Evolutionary conservation across 2,113 vertebrate species (phyloP).

Genomic region (Tragelaphus scriptus): DNA sequence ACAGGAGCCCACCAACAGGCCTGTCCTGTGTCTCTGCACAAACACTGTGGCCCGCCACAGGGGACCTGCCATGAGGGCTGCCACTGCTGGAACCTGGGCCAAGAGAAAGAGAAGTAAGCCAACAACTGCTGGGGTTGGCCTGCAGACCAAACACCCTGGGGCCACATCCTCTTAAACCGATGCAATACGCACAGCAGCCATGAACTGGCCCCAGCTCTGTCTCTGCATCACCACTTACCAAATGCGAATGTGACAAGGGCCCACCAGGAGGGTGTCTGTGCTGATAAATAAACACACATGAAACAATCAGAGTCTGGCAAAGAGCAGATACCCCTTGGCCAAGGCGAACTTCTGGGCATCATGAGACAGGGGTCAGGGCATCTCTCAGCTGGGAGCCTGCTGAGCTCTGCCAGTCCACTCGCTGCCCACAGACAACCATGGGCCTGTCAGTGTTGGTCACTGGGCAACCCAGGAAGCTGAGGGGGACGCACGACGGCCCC

Average conservation of each 20-base stretch:
- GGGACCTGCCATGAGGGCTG: constrained; percentile 79
- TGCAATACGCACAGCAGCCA: not conserved
- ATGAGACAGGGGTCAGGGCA: constrained; percentile 83
- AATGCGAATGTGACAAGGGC: not conserved
- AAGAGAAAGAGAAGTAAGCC: constrained; percentile 70
- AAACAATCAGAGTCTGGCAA: not conserved
- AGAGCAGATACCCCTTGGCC: constrained; percentile 79
- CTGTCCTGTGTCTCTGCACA: constrained; percentile 85
- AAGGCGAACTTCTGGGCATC: constrained; percentile 91
- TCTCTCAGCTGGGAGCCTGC: constrained; percentile 82
- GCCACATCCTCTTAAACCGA: not conserved
- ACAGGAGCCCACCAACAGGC: constrained; percentile 84
- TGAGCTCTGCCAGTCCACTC: constrained; percentile 85
- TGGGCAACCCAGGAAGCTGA: constrained; percentile 84
- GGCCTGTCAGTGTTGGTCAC: constrained; percentile 76
- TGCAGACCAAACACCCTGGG: not conserved
- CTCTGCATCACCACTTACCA: not conserved
- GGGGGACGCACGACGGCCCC: constrained; percentile 87
- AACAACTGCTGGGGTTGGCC: not conserved
- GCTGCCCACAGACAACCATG: constrained; percentile 84
- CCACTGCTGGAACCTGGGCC: constrained; percentile 40
- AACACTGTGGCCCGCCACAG: constrained; percentile 80
- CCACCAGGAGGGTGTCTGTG: not conserved
- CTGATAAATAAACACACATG: not conserved
- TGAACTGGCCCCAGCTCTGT: not conserved